Evolutionary conservation across 2,797 vertebrate genomes (phyloP).

Genomic region (Dendrocincla tyrannina): DNA sequence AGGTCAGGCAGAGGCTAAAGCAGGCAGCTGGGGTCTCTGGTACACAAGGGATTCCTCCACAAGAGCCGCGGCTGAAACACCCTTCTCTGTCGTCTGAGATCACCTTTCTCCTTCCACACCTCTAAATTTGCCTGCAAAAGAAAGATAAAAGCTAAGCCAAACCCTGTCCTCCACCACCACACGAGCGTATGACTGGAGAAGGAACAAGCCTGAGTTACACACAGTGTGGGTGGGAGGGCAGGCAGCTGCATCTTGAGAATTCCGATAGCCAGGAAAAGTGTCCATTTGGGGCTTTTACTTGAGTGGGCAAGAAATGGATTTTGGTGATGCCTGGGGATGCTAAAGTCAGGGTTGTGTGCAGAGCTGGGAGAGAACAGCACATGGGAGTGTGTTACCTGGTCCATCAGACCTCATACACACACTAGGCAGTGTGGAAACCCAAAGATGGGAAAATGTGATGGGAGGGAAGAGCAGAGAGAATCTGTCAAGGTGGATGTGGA

Average conservation of each 20-base stretch:
- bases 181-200: neutral
- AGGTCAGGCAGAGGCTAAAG: neutral
- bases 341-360: neutral
- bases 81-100: neutral
- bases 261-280: neutral
- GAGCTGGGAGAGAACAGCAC: neutral
- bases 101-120: neutral
- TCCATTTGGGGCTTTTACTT: neutral
- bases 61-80: neutral
- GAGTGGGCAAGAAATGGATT: neutral
- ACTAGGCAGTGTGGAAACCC: neutral
- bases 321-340: neutral
- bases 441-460: neutral
- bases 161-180: neutral
- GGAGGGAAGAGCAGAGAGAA: neutral
- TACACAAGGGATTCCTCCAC: neutral
- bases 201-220: neutral
- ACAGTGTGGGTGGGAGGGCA: accelerated
- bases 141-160: neutral
- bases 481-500: neutral
- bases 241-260: neutral
- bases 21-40: neutral
- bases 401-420: neutral
- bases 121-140: neutral
- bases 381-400: accelerated